Evolutionary conservation across 2,888 invertebrate species (phyloP), one percentile per base, ranked within the genome.

Genomic region (Athalia rosae): DNA sequence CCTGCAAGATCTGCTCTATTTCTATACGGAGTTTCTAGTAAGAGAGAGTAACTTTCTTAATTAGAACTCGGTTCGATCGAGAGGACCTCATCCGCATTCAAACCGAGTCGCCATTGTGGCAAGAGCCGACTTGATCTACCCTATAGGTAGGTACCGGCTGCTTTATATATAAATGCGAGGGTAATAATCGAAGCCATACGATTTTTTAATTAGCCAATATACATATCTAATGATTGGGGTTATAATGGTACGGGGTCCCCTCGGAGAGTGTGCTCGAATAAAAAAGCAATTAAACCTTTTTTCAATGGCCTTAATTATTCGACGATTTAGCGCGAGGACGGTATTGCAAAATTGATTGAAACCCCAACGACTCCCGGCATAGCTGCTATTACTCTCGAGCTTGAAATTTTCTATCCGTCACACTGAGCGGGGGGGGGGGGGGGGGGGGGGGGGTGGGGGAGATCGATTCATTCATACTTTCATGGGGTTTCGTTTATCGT

Each of bases 51-150:
- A 85, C 84, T 86, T 86, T 86, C 86, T 86, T 86, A 86, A 86
- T 86, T 86, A 86, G 85, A 83, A 82, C 81, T 64, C 74, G 80
- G 79, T 79, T 81, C 81, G 81, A 86, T 85, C 85, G 84, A 84
- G 84, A 85, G 79, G 77, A 81, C 81, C 84, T 86, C 84, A 85
- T 86, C 86, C 83, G 84, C 83, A 86, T 86, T 86, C 86, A 85
- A 83, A 84, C 83, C 83, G 83, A 80, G 71, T 79, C 66, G 77
- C 79, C 79, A 83, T 84, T 83, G 81, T 83, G 83, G 80, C 80
- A 76, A 79, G 73, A 81, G 74, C 28, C 43, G 47, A 61, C 74
- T 74, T 62, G 74, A 74, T 74, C 74, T 62, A 50, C 56, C 28
- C 71, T 56, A 4, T n/a, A 11, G 53, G n/a, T 11, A 53, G 53